These are phyloP conservation scores for Emys orbicularis DNA, from an alignment of 2,797 vertebrate species.

Conservation along the genomic window DNA sequence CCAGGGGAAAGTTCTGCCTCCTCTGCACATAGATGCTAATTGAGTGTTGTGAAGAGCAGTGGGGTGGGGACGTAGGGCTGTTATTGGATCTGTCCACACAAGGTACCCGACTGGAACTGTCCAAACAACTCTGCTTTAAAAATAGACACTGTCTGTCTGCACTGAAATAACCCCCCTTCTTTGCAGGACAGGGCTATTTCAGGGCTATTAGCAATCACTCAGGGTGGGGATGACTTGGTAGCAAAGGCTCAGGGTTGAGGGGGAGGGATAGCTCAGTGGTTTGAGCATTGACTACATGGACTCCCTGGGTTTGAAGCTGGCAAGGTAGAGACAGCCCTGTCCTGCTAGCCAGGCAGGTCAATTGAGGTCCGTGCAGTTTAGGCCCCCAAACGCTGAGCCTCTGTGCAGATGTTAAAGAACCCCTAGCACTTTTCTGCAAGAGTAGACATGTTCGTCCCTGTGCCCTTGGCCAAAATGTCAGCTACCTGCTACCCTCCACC, in stretches of 20 bases:
- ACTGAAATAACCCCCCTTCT: not conserved
- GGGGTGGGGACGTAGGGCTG: not conserved
- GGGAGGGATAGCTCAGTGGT: too few relatives aligned
- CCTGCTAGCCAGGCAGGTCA: not conserved
- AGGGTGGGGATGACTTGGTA: not conserved
- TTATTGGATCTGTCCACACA: not conserved
- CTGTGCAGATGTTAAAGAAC: not conserved
- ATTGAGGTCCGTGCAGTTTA: not conserved
- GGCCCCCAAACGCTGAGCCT: not conserved
- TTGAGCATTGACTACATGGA: too few relatives aligned
- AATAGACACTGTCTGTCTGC: rapidly evolving
- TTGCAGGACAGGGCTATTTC: not conserved
- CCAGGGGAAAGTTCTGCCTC: not conserved
- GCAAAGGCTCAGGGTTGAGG: too few relatives aligned
- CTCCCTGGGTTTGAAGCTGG: not conserved
- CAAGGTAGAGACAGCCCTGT: not conserved
- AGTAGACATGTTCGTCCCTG: not conserved
- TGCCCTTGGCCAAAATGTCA: not conserved
- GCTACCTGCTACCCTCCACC: not conserved
- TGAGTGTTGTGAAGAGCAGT: not conserved
- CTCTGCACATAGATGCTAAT: not conserved
- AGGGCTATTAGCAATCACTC: not conserved
- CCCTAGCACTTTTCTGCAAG: not conserved
- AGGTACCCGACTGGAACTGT: not conserved
- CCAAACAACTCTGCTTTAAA: rapidly evolving